A percentile compares a stretch with the other conserved stretches of the same genome.
phyloP scores from a whole-genome alignment of 2,888 invertebrate genomes.

The Prostheceraeus crozeri region DNA sequence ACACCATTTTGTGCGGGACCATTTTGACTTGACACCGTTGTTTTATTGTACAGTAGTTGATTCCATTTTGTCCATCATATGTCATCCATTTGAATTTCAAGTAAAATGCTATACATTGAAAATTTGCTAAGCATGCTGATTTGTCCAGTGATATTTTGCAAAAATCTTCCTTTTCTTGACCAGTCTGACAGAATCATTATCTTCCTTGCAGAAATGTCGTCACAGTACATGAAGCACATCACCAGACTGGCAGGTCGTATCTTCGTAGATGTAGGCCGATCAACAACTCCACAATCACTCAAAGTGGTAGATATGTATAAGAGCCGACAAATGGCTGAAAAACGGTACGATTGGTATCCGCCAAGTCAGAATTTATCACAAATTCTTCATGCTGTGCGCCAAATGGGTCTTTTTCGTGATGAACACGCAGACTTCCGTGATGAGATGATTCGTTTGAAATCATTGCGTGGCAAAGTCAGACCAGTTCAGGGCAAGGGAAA shows the following conservation, averaged over 20 bases:
- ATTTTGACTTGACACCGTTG: no score
- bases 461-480: conserved; percentile 4
- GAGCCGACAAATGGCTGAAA: background rate
- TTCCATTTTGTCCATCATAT: no score
- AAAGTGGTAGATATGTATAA: no score
- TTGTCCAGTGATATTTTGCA: no score
- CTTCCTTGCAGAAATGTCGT: background rate
- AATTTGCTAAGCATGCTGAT: no score
- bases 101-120: no score
- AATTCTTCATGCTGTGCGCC: background rate
- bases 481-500: no score
- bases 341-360: background rate
- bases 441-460: background rate
- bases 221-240: background rate
- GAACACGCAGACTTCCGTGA: conserved; percentile 20
- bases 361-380: background rate
- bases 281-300: background rate
- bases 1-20: no score
- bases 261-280: background rate
- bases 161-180: no score
- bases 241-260: conserved; percentile 4
- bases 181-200: no score
- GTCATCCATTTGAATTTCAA: no score
- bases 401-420: conserved; percentile 1
- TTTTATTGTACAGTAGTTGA: no score